phyloP scores from a whole-genome alignment of 2,797 vertebrate genomes.

The Anisognathus igniventris region DNA sequence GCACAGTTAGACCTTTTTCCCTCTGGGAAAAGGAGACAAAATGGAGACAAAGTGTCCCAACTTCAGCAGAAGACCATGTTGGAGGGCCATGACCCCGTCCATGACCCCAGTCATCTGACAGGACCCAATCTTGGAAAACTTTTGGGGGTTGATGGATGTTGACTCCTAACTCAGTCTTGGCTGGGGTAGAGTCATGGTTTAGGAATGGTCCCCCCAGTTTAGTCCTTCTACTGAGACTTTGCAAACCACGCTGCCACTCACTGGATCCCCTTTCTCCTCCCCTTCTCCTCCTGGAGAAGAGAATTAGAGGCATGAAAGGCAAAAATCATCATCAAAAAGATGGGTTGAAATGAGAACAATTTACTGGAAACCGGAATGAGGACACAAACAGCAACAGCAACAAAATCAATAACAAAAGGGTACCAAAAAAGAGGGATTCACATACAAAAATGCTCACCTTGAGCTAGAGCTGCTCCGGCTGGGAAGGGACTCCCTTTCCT shows the following conservation, averaged over 20 bases:
- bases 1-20: background rate
- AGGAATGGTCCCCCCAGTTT: background rate
- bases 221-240: background rate
- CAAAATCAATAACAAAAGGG: background rate
- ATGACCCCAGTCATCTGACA: accelerated
- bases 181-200: background rate
- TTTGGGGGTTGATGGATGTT: accelerated
- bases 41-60: accelerated
- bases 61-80: background rate
- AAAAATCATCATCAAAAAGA: background rate
- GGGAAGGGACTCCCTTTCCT: background rate
- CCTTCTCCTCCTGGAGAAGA: background rate
- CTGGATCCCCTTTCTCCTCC: background rate
- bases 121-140: background rate
- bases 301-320: background rate
- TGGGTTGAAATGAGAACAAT: background rate
- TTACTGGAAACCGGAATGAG: background rate
- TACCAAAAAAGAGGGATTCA: background rate
- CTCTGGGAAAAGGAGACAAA: background rate
- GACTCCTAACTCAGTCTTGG: background rate
- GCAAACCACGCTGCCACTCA: background rate
- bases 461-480: background rate
- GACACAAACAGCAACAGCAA: background rate
- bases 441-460: background rate
- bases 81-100: background rate